phyloP scores from a whole-genome alignment of 92 coral and sea anemone species.

The Zoanthus sociatus region DNA sequence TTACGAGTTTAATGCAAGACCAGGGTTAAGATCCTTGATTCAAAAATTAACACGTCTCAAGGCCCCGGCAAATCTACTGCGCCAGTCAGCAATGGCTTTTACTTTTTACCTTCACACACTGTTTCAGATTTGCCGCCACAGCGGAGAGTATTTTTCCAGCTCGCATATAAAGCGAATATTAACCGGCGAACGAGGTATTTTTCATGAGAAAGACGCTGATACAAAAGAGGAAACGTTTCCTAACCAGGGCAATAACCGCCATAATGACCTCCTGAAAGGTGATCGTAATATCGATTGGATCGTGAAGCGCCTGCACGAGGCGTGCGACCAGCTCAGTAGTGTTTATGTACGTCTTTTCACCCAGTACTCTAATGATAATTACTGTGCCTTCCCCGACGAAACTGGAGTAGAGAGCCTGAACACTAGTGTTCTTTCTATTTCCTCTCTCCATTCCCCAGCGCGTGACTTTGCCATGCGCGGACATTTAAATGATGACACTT shows the following conservation, averaged over 20 bases:
- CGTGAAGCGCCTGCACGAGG: constrained; percentile 93
- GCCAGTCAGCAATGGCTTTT: constrained; percentile 97
- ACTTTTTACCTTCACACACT: constrained; percentile 93
- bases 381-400: constrained; percentile 62
- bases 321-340: constrained; percentile 95
- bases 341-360: constrained; percentile 92
- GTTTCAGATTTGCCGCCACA: constrained; percentile 96
- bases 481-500: constrained; percentile 69
- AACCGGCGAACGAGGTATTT: constrained; percentile 88
- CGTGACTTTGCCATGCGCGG: constrained; percentile 70
- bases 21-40: constrained; percentile 91
- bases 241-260: constrained; percentile 68
- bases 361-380: constrained; percentile 80
- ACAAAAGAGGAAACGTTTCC: constrained; percentile 70
- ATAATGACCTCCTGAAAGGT: constrained; percentile 87
- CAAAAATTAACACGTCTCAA: constrained; percentile 93
- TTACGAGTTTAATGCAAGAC: constrained; percentile 96
- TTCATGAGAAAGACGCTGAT: constrained; percentile 66
- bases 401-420: constrained; percentile 67
- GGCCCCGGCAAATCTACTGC: constrained; percentile 95
- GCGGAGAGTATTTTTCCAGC: constrained; percentile 96
- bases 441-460: constrained; percentile 93
- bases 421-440: constrained; percentile 77
- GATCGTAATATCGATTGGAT: constrained; percentile 97
- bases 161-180: constrained; percentile 95